Evolutionary conservation across 2,888 invertebrate genomes (phyloP), one percentile per base, ranked within the genome.

Genomic region (Hypomecis punctinalis): DNA sequence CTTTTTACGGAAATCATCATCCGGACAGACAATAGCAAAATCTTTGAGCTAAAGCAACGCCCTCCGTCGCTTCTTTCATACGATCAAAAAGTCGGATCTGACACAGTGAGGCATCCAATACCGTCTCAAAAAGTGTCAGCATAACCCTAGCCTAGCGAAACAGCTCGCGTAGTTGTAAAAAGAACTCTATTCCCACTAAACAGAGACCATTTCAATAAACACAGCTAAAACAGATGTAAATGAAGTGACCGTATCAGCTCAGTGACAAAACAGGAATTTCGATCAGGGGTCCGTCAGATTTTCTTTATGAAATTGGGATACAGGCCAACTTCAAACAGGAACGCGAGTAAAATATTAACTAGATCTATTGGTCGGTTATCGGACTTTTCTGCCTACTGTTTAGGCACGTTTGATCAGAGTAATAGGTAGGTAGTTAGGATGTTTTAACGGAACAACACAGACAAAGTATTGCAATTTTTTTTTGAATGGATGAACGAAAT

Each of bases 61-160:
- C n/a, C n/a, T n/a, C n/a, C n/a, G n/a, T n/a, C n/a, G n/a, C n/a
- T n/a, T n/a, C n/a, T n/a, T n/a, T n/a, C n/a, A n/a, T n/a, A n/a
- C n/a, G n/a, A n/a, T n/a, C n/a, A n/a, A n/a, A n/a, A n/a, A n/a
- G n/a, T n/a, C 61, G 40, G 0, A 23, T 63, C 63, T 40, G 52
- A 57, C 9, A 11, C 36, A 57, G 57, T 63, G 36, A n/a, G 42
- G 5, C n/a, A 7, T 33, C 13, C 6, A 52, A 62, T 33, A 55
- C 42, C 23, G 10, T 39, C n/a, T 70, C 72, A 66, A 70, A 77
- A 79, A 76, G 76, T 78, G 82, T 86, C 85, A 85, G 85, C 84
- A 79, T 66, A 77, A 75, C 75, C 80, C 75, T 78, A 69, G 36
- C 39, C 48, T 55, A 40, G 49, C 52, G 64, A 62, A 61, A 40